phyloP scores from a whole-genome alignment of 2,888 invertebrate species.

The Pseudoips prasinana region DNA sequence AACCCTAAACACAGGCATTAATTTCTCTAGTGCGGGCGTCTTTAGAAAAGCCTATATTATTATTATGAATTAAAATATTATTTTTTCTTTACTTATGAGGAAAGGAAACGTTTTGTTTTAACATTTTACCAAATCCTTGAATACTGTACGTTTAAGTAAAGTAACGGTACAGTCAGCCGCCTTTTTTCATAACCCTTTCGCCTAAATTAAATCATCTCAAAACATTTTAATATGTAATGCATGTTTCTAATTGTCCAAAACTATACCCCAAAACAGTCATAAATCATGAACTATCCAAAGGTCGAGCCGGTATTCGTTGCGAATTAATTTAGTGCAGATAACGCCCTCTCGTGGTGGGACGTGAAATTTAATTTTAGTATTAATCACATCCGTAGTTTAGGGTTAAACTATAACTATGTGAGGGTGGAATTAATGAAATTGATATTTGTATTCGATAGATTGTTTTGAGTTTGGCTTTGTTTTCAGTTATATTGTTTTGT shows the following conservation, averaged over 20 bases:
- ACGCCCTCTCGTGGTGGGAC: constrained; percentile 50
- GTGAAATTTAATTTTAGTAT: constrained; percentile 62
- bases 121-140: too few relatives aligned
- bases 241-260: constrained; percentile 20
- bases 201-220: not conserved
- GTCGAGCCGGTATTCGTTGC: constrained; percentile 40
- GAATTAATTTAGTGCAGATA: constrained; percentile 62
- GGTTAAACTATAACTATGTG: constrained; percentile 34
- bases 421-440: constrained; percentile 18
- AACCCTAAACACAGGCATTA: too few relatives aligned
- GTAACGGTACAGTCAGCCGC: too few relatives aligned
- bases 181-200: too few relatives aligned
- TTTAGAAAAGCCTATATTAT: too few relatives aligned
- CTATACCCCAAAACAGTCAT: constrained; percentile 30
- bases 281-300: constrained; percentile 45
- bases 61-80: too few relatives aligned
- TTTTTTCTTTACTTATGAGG: too few relatives aligned
- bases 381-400: constrained; percentile 42
- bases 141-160: too few relatives aligned
- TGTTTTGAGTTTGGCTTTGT: constrained; percentile 4
- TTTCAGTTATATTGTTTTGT: too few relatives aligned
- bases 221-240: constrained; percentile 8
- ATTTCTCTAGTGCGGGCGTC: too few relatives aligned
- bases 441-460: constrained; percentile 23
- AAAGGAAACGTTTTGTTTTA: too few relatives aligned